Evolutionary conservation across 1,140 invertebrate species (phyloP), one percentile per base, ranked within the genome.

Genomic region (Cryptotermes secundus): DNA sequence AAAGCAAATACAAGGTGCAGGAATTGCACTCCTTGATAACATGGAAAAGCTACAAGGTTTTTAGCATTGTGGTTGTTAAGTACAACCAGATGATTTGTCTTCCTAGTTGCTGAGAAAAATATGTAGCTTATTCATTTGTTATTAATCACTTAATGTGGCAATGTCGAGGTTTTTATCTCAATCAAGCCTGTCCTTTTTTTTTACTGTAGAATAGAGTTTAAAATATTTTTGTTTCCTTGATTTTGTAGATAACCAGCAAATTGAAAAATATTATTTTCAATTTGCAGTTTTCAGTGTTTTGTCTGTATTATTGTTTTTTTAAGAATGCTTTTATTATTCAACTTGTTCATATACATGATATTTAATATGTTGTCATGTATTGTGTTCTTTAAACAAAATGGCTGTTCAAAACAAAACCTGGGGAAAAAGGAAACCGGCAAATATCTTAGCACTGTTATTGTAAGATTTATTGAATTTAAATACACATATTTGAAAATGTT

Each of bases 61-160:
- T 72, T 82, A 79, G 36, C 36, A 53, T 42, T 45, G 38, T 79
- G 84, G 81, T 82, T 82, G 81, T 83, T 53, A 59, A 16, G 16
- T 31, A 59, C 80, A 85, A 85, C 72, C 83, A 38, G 35, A 49
- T 84, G 84, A 80, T 81, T 85, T 85, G 86, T 86, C 86, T 86
- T 86, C 86, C 86, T 86, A 86, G 86, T 86, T 86, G 86, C 86
- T 85, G 53, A 85, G 26, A 80, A 72, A 34, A 38, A 79, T 85
- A 79, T 38, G 49, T 83, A 45, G 82, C 42, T 81, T 38, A 31
- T 34, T 49, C 72, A 79, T 82, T 79, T 38, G 81, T 34, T 80
- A n/a, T 49, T 49, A 34, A 42, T 81, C 38, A 81, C 42, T 83
- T 83, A 45, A 49, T 80, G 38, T 80, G 81, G 12, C 38, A 79